Evolutionary conservation across 2,113 vertebrate genomes (phyloP).

Genomic region (Myotis brandtii): DNA sequence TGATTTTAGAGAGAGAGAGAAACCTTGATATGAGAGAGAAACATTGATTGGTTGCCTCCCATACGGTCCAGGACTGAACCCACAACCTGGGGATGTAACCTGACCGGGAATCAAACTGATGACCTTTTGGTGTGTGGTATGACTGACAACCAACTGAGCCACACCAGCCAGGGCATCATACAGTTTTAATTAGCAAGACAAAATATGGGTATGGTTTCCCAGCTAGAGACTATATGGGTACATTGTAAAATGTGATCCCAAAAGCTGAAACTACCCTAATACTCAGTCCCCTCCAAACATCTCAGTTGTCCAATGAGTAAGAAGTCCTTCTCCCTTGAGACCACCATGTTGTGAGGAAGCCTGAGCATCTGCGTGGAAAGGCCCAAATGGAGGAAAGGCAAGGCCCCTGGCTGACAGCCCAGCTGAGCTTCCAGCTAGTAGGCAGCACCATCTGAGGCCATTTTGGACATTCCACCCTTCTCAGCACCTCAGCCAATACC

Average conservation of each 20-base stretch:
- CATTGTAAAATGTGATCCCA: background rate
- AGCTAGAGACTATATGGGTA: background rate
- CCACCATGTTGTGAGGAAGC: background rate
- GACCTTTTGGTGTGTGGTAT: too few species aligned
- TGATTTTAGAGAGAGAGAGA: too few species aligned
- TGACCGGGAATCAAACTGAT: too few species aligned
- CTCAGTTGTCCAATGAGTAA: background rate
- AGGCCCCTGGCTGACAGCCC: background rate
- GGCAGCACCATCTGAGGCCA: background rate
- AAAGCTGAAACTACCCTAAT: background rate
- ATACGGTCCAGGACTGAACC: too few species aligned
- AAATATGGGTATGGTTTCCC: slow-evolving; percentile 17
- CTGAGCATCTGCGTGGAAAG: background rate
- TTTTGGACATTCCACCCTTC: background rate
- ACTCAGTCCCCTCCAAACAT: background rate
- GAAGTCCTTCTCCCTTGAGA: background rate
- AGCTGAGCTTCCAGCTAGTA: background rate
- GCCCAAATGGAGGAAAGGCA: background rate
- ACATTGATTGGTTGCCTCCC: too few species aligned
- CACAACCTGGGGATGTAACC: too few species aligned
- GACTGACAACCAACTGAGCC: too few species aligned
- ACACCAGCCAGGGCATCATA: too few species aligned
- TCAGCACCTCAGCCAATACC: background rate
- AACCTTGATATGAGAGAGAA: too few species aligned
- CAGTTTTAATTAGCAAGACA: slow-evolving; percentile 43